Percentiles rank a stretch among this genome's conserved stretches.
Evolutionary conservation across 2,888 invertebrate species (phyloP).

Genomic region (Clanis bilineata): DNA sequence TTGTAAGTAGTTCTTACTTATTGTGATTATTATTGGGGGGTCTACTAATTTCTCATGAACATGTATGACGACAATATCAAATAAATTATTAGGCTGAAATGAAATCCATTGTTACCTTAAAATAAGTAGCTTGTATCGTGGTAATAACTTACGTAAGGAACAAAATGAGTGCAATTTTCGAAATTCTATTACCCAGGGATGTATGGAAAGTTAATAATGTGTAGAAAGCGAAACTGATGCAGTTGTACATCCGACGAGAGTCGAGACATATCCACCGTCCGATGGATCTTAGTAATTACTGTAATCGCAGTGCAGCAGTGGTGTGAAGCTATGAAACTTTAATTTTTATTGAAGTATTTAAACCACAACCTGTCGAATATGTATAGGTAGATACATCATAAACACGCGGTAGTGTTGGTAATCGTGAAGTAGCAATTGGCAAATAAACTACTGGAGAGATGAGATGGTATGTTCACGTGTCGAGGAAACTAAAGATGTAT

Average conservation of each 20-base stretch:
- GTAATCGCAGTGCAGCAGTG: neutral
- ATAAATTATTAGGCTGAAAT: neutral
- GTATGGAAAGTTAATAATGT: constrained; percentile 10
- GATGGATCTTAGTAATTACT: neutral
- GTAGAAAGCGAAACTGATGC: constrained; percentile 9
- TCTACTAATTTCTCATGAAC: too few species aligned
- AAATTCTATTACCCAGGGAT: constrained; percentile 3
- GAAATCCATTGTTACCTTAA: neutral
- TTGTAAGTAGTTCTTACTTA: too few species aligned
- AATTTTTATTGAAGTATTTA: neutral
- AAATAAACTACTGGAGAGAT: too few species aligned
- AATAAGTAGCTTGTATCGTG: neutral
- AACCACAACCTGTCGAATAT: too few species aligned
- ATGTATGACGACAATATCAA: too few species aligned
- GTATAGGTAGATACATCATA: too few species aligned
- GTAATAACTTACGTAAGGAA: neutral
- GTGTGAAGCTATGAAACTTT: neutral
- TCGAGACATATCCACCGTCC: neutral
- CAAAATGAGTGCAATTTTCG: constrained; percentile 6
- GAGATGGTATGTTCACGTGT: too few species aligned
- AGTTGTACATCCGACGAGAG: constrained; percentile 2
- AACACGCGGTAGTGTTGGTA: too few species aligned
- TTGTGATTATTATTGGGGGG: too few species aligned
- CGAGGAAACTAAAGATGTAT: too few species aligned
- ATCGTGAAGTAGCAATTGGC: too few species aligned